A percentile compares a stretch with the other conserved stretches of the same genome.
Conservation (phyloP, 2,797 vertebrate species). For the Gorsachius magnificus region DNA sequence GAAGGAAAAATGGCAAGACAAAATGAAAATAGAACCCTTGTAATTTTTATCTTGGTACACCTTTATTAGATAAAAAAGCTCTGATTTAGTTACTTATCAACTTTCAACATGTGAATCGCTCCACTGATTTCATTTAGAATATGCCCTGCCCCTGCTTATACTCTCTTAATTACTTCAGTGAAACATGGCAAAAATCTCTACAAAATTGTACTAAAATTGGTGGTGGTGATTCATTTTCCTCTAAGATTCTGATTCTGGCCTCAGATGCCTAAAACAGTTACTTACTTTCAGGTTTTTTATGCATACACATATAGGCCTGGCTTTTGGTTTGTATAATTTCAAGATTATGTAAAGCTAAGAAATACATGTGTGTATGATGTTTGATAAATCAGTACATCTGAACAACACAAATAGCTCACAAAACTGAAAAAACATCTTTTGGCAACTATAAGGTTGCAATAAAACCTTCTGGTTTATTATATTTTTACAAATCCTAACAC, state of each 20-base stretch:
- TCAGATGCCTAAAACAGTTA: background rate
- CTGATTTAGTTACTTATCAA: background rate
- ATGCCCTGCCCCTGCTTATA: background rate
- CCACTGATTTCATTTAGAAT: background rate
- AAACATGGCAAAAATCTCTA: background rate
- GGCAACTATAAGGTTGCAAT: background rate
- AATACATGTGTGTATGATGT: background rate
- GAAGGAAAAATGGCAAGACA: background rate
- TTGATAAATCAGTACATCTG: background rate
- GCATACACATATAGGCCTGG: background rate
- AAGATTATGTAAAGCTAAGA: background rate
- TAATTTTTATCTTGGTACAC: background rate
- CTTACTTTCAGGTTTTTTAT: background rate
- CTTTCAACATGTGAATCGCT: background rate
- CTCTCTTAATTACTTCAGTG: background rate
- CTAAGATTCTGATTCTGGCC: background rate
- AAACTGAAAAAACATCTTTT: background rate
- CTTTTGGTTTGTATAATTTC: background rate
- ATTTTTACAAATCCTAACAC: slow-evolving; percentile 59
- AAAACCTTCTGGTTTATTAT: slow-evolving; percentile 53
- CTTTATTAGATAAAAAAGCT: background rate
- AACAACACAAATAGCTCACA: background rate
- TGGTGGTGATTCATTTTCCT: background rate
- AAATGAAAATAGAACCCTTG: background rate
- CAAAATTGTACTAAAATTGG: background rate